Conservation (phyloP, 1,140 invertebrate genomes). For the Anastrepha obliqua region DNA sequence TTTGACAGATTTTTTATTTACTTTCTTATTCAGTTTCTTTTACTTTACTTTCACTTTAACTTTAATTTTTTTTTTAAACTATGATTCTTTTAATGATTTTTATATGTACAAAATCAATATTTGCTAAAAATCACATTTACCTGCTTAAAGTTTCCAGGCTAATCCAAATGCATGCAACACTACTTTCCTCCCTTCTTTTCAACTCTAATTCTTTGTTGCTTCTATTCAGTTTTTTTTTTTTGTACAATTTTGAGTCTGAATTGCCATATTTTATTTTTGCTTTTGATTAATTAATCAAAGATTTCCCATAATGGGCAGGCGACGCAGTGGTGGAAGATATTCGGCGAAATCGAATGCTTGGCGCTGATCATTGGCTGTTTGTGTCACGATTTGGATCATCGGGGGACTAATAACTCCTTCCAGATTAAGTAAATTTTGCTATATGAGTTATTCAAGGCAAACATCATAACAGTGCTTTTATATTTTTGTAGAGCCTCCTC, state of each 20-base stretch:
- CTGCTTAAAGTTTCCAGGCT: background rate
- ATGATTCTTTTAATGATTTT: too few species aligned
- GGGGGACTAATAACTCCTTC: conserved; percentile 98
- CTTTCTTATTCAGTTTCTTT: background rate
- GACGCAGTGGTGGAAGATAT: conserved; percentile 93
- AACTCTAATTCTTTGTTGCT: background rate
- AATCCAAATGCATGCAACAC: background rate
- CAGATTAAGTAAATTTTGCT: conserved; percentile 80
- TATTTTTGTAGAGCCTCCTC: conserved; percentile 84
- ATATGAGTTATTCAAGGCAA: background rate
- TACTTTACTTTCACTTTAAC: background rate
- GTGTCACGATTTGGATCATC: conserved; percentile 96
- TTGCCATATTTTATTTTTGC: conserved; percentile 53
- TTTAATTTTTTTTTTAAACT: background rate
- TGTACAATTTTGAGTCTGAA: conserved; percentile 53
- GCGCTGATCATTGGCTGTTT: conserved; percentile 96
- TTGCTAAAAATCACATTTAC: background rate
- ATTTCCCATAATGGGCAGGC: conserved; percentile 77
- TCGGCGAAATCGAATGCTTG: conserved; percentile 93
- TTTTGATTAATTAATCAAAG: conserved; percentile 58
- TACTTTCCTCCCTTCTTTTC: background rate
- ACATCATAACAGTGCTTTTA: background rate
- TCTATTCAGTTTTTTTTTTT: conserved; percentile 29
- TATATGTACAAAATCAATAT: too few species aligned
- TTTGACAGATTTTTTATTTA: background rate